phyloP scores from a whole-genome alignment of 2,113 vertebrate genomes.

The Daubentonia madagascariensis region DNA sequence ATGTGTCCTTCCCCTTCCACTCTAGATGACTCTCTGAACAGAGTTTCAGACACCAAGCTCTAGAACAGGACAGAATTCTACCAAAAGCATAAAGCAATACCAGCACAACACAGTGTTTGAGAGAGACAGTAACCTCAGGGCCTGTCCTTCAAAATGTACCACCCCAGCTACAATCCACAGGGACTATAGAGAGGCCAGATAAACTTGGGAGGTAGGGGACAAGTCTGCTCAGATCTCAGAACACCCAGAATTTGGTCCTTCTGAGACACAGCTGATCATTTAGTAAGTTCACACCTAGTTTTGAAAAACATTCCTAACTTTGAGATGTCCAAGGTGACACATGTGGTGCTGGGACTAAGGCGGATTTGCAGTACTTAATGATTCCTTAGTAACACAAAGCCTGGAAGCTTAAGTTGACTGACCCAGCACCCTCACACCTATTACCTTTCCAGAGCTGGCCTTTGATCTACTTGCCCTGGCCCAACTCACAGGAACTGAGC shows the following conservation, averaged over 20 bases:
- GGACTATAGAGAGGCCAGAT: not conserved
- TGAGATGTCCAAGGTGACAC: not conserved
- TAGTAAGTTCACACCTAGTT: constrained; percentile 10
- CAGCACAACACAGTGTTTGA: not conserved
- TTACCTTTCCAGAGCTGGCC: not conserved
- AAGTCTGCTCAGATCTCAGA: not conserved
- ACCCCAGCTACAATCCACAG: not conserved
- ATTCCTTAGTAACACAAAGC: not conserved
- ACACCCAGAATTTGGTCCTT: not conserved
- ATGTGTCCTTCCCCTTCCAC: not conserved
- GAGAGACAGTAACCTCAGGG: not conserved
- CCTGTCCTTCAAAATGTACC: not conserved
- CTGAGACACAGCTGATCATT: not conserved
- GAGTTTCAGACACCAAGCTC: not conserved
- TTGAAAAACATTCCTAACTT: not conserved
- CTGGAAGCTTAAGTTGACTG: not conserved
- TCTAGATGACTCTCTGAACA: not conserved
- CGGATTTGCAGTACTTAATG: not conserved
- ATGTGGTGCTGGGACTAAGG: not conserved
- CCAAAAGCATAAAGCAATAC: not conserved
- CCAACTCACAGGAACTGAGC: not conserved
- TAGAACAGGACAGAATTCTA: not conserved
- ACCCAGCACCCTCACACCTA: not conserved
- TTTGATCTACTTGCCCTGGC: not conserved
- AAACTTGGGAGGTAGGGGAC: not conserved